Evolutionary conservation across 2,888 invertebrate species (phyloP).

Genomic region (Incurvaria masculella): DNA sequence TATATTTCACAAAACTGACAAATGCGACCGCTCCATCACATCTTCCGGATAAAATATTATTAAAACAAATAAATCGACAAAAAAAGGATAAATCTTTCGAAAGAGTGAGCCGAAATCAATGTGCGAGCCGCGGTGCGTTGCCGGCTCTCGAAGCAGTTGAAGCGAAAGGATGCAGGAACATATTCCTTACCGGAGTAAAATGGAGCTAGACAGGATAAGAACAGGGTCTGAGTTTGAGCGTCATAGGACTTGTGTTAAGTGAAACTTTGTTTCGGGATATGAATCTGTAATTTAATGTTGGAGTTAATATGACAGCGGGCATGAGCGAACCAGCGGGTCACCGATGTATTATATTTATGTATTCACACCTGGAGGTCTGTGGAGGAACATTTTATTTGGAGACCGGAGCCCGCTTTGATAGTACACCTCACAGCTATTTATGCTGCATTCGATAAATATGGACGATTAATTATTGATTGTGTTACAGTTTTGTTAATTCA

Average conservation of each 20-base stretch:
- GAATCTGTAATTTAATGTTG: slow-evolving; percentile 51
- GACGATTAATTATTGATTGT: slow-evolving; percentile 51
- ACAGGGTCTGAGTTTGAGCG: no score
- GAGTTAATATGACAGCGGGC: slow-evolving; percentile 57
- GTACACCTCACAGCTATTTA: slow-evolving; percentile 40
- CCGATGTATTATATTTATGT: slow-evolving; percentile 51
- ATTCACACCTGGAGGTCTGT: slow-evolving; percentile 54
- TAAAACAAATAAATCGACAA: slow-evolving; percentile 56
- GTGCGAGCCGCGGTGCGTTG: slow-evolving; percentile 47
- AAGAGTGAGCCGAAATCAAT: slow-evolving; percentile 52
- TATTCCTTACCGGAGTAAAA: no score
- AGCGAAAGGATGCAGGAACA: no score
- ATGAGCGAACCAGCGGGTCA: slow-evolving; percentile 54
- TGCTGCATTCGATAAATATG: slow-evolving; percentile 43
- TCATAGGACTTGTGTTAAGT: no score
- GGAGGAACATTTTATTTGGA: slow-evolving; percentile 42
- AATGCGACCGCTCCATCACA: slow-evolving; percentile 53
- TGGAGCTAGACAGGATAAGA: no score
- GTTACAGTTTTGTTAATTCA: slow-evolving; percentile 48
- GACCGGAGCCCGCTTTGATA: slow-evolving; percentile 36
- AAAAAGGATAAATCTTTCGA: slow-evolving; percentile 41
- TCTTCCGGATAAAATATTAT: slow-evolving; percentile 49
- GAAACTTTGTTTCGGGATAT: no score
- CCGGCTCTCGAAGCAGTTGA: no score
- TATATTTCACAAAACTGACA: slow-evolving; percentile 51